Evolutionary conservation across 2,888 invertebrate genomes (phyloP), one percentile per base, ranked within the genome.

Genomic region (Troides oblongomaculatus): DNA sequence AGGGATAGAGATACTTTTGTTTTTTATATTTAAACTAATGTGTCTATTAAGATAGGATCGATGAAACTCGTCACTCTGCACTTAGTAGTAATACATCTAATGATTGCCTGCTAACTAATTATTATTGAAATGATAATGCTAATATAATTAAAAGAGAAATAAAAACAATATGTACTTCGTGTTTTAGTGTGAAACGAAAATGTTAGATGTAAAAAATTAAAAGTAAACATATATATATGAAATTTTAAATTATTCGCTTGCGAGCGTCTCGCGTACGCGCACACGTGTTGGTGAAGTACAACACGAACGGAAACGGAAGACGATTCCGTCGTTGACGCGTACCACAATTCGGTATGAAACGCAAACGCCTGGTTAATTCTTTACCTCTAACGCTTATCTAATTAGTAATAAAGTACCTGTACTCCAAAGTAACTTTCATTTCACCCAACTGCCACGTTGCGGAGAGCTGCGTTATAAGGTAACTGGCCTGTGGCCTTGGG

Each of bases 341-440:
- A 39, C 50, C 10, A 39, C 2, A 25, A n/a, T 18, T 59, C 59
- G 64, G n/a, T 62, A 58, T 50, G 30, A 60, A 50, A 7, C 36
- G 23, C 61, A 43, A 17, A 57, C 43, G 46, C 57, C 62, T 80
- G 74, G 46, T 80, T 79, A 77, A 80, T 76, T 79, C 77, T 76
- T 80, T 80, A 80, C 72, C 74, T 78, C 83, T 88, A 84, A 85
- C 78, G 90, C 91, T 90, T 90, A 83, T 87, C 84, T 82, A 85
- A 89, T 85, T 91, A 91, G 89, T 91, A 92, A 92, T 92, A 92
- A 92, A 92, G 86, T 91, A 90, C 88, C 86, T 91, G 83, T 92
- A 92, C 86, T 91, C 92, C 89, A 90, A 89, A 90, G 89, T 91
- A 85, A 89, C 86, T 91, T 92, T 92, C 83, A 92, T 92, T 92